Base-by-base conservation (phyloP, 2,888 invertebrate species). In the Perithous albicinctus region DNA sequence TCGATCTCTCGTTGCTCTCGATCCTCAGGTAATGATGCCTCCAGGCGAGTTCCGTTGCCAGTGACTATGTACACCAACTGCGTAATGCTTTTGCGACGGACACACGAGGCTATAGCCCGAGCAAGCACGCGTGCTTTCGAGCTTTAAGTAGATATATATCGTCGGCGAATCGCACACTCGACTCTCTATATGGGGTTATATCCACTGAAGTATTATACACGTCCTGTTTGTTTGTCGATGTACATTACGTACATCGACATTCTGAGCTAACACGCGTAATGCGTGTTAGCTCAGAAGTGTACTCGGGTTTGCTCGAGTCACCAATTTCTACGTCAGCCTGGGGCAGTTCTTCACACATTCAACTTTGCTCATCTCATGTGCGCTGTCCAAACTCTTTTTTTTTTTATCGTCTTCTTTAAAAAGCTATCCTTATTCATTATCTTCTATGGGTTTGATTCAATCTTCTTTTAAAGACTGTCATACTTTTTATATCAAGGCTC, bases 1-100 rank as follows among this genome's bases (percentile, higher is more conserved):
- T 64, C 54, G 48, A 15, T 51, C 43, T 73, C 51, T 67, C 67
- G 59, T 73, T 66, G 78, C 73, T 67, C 73, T 78, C 73, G 61
- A 78, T 78, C 66, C 26, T 51, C 59, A 43, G 29, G 46, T 48
- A 73, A 73, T 72, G 78, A 73, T 66, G 78, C 43, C 66, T 38
- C 18, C 26, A 48, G 64, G 72, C 72, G 56, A 78, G 43, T 73
- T 59, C 46, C 75, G 54, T 59, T 67, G 32, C 56, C 48, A 10
- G 41, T 41, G 64, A 63, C 35, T 75, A 26, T n/a, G 12, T 54
- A 54, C 6, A 54, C 6, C 12, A 12, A 54, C 54, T 54, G 54
- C 12, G 29, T 54, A 29, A 54, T 54, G 54, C 23, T 23, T 26
- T 3, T 29, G 29, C 54, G 54, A 29, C 54, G 54, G 3, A 20